These are phyloP conservation scores for Agrochola lota DNA, from an alignment of 2,888 invertebrate species.

Conservation along the genomic window DNA sequence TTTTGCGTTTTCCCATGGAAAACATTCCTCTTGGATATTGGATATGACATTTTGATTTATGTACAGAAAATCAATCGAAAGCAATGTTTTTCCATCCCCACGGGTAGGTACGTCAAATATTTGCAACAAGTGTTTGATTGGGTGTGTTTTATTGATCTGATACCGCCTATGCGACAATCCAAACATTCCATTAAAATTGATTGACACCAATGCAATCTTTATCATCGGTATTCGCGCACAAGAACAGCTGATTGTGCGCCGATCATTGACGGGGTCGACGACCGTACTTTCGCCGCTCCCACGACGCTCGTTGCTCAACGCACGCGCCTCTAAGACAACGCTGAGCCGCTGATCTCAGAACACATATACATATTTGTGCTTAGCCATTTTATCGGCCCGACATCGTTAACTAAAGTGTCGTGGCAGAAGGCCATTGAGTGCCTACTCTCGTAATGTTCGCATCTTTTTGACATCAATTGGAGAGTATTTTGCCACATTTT, in stretches of 20 bases:
- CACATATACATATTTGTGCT: constrained; percentile 49
- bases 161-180: constrained; percentile 29
- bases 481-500: constrained; percentile 33
- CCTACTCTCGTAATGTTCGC: constrained; percentile 7
- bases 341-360: constrained; percentile 60
- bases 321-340: constrained; percentile 76
- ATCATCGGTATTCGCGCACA: constrained; percentile 76
- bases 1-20: constrained; percentile 32
- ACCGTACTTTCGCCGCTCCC: constrained; percentile 89
- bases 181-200: constrained; percentile 65
- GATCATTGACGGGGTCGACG: constrained; percentile 84
- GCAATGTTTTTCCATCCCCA: constrained; percentile 11
- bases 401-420: constrained; percentile 43
- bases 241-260: constrained; percentile 88
- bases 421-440: constrained; percentile 21
- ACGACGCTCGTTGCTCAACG: constrained; percentile 85
- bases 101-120: not conserved
- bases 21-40: constrained; percentile 23
- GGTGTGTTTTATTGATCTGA: constrained; percentile 27
- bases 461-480: constrained; percentile 41
- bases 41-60: constrained; percentile 7
- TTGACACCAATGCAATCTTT: constrained; percentile 71
- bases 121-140: constrained; percentile 6
- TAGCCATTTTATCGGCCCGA: constrained; percentile 61
- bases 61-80: not conserved